Evolutionary conservation across 30 jellyfish, hydroid and myxozoan species (phyloP).

Genomic region (Aurelia aurita): DNA sequence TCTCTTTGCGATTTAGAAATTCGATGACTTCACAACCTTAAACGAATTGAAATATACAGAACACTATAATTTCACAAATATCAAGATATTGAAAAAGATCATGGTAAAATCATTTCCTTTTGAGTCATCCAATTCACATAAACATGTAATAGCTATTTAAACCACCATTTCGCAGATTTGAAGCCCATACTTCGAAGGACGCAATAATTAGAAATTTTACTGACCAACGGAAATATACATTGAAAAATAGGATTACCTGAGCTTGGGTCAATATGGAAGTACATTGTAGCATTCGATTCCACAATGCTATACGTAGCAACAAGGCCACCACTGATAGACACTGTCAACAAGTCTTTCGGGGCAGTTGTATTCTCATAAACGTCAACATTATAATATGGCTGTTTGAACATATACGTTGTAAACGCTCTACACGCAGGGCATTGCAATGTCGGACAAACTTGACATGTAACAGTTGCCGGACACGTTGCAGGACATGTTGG

Average conservation of each 20-base stretch:
- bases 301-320: slow-evolving; percentile 58
- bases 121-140: no score
- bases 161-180: no score
- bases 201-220: no score
- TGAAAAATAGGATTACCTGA: slow-evolving; percentile 49
- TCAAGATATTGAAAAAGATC: no score
- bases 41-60: no score
- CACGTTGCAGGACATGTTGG: slow-evolving; percentile 70
- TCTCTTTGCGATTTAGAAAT: no score
- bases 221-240: no score
- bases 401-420: slow-evolving; percentile 49
- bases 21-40: no score
- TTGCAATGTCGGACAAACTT: slow-evolving; percentile 69
- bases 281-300: slow-evolving; percentile 42
- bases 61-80: no score
- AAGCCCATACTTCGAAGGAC: no score
- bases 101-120: no score
- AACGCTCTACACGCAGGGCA: slow-evolving; percentile 62
- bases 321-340: slow-evolving; percentile 43
- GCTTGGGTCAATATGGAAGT: slow-evolving; percentile 51
- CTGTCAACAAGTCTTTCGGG: slow-evolving; percentile 47
- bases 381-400: slow-evolving; percentile 44
- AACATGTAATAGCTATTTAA: no score
- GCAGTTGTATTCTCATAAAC: slow-evolving; percentile 66
- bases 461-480: slow-evolving; percentile 62